Base-by-base conservation (phyloP, 2,113 vertebrate species). In the Mola mola region DNA sequence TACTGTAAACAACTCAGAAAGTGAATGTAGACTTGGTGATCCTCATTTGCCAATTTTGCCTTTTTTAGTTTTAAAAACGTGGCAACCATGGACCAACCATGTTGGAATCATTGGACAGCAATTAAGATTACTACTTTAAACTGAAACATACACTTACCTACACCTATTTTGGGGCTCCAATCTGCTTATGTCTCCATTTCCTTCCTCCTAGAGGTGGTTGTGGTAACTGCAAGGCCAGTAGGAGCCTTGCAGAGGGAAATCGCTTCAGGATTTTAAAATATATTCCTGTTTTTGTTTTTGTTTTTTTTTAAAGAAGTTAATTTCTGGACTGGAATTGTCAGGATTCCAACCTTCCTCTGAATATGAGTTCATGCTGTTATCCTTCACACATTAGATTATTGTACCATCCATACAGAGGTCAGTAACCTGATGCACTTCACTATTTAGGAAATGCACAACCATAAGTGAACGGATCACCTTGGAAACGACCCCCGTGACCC, bases 401-500 rank as follows among this genome's bases (percentile, higher is more conserved):
- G 20, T 19, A 10, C 21, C 37, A 36, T 36, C 36, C 52, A 60
- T 47, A 29, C 16, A 28, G 12, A 51, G 7, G 31, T 60, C 26
- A 24, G 68, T 74, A 69, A 77, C 56, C 60, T 13, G 46, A 82
- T 46, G 66, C 13, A 21, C 4, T 19, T 31, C 65, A n/a, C 51
- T 36, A 28, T 64, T 73, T 51, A 34, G 55, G 50, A 72, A 72
- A 71, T 51, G n/a, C 42, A 49, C 15, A 1, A 12, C 29, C 20
- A 26, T 22, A 48, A 80, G 46, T 42, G 52, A 71, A 76, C 49
- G 46, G 25, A 76, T 79, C 49, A 2, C 75, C 12, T 4, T 68
- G 63, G 67, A 37, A 59, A 81, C 58, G n/a, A 66, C 52, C 73
- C 41, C 60, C 0, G 0, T 56, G 75, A 78, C 81, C 77, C 72